Base-by-base conservation (phyloP, 35 echinoderm and acorn worm genomes). In the Hemicentrotus pulcherrimus region DNA sequence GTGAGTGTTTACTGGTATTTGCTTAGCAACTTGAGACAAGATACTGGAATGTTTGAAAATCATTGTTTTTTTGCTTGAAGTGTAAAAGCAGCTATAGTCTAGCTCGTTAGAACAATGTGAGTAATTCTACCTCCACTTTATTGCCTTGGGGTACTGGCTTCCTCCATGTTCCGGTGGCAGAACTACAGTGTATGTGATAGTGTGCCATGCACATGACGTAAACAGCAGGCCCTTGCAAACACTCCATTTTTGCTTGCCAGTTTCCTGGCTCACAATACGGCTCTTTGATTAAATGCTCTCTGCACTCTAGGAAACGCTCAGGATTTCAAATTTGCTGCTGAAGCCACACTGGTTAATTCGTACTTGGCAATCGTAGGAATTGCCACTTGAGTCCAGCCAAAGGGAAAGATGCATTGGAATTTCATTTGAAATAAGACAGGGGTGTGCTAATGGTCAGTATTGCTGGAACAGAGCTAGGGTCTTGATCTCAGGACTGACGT, bases 91-190 rank as follows among this genome's bases (percentile, higher is more conserved):
- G 35, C 35, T 41, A 41, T 41, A 78, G 65, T 28, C 65, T 22
- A 78, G 65, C 65, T 78, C 18, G 65, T 78, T 78, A 78, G 31
- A 90, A 90, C 31, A 90, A 35, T 90, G n/a, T 32, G n/a, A 89
- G 86, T 89, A 32, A 46, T 46, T 89, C 12, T 46, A 47, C 31
- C 88, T 78, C 9, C 32, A 90, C 15, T 90, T 90, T 32, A 47
- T 90, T 16, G 32, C 88, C 88, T 90, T 90, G 88, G 32, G 88
- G 88, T 45, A 47, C 32, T 47, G 24, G 88, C n/a, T 90, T 90
- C 88, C 88, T 90, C 88, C 9, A 14, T 90, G 88, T 90, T 90
- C 88, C 88, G 88, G 88, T 90, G 32, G 46, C 32, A 47, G 88
- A 47, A 11, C 46, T 90, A 33, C 45, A 46, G 52, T 18, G 87